Percentiles rank a stretch among this genome's conserved stretches.
These are phyloP conservation scores for Oasisia sp. DNA, from an alignment of 2,888 invertebrate species.

Conservation along the genomic window DNA sequence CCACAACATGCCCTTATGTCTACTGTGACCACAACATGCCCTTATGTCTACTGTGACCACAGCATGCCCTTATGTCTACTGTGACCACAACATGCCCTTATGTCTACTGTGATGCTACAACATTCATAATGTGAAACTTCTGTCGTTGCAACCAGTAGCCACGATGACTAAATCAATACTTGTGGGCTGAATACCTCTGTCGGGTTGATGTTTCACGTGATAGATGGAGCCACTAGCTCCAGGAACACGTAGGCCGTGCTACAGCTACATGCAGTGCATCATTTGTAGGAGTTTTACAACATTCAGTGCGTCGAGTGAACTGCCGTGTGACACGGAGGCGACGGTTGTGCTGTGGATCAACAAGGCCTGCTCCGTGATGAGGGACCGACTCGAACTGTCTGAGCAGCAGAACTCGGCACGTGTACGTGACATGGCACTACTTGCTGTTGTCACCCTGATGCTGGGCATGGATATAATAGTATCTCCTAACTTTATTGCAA, in stretches of 20 bases:
- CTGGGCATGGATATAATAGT: neutral
- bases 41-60: neutral
- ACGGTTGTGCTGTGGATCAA: slow-evolving; percentile 89
- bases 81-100: neutral
- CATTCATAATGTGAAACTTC: no score
- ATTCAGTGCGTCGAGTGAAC: slow-evolving; percentile 68
- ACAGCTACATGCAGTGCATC: neutral
- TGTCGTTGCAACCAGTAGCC: neutral
- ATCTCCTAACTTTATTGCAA: neutral
- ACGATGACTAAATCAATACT: neutral
- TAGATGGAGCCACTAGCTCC: neutral
- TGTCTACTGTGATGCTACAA: neutral
- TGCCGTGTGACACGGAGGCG: slow-evolving; percentile 78
- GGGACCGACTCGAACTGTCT: neutral
- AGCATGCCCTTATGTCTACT: neutral
- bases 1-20: no score
- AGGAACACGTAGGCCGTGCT: neutral
- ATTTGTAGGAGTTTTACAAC: slow-evolving; percentile 70
- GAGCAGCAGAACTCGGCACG: neutral
- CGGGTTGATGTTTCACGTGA: neutral
- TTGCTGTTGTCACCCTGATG: neutral
- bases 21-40: no score
- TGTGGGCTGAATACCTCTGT: neutral
- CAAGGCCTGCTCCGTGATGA: slow-evolving; percentile 77
- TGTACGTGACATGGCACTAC: neutral